Evolutionary conservation across 2,888 invertebrate species (phyloP).

Genomic region (Dicyrtomina minuta): DNA sequence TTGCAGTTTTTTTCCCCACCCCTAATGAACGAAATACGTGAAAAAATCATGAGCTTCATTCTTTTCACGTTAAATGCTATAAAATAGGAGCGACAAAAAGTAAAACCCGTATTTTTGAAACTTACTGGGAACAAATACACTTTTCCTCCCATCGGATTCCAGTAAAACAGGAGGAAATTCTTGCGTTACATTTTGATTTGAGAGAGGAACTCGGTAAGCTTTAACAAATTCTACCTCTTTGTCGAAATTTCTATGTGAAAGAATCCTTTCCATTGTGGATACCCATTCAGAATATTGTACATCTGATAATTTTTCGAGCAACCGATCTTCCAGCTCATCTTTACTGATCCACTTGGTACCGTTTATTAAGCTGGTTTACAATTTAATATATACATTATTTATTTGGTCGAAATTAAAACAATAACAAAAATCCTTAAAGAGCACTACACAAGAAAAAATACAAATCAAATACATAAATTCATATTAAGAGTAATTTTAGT

Average conservation of each 20-base stretch:
- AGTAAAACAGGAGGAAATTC: conserved; percentile 64
- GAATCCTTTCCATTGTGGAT: conserved; percentile 70
- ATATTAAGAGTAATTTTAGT: not conserved
- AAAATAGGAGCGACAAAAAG: no score
- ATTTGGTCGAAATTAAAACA: no score
- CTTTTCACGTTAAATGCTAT: no score
- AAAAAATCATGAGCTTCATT: no score
- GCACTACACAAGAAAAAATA: not conserved
- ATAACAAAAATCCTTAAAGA: not conserved
- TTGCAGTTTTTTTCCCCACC: conserved; percentile 65
- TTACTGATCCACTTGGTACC: conserved; percentile 67
- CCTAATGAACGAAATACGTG: conserved; percentile 34
- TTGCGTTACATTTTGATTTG: conserved; percentile 63
- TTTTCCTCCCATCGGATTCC: conserved; percentile 71
- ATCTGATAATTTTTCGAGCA: conserved; percentile 66
- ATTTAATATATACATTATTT: not conserved
- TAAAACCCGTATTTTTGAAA: no score
- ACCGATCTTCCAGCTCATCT: conserved; percentile 64
- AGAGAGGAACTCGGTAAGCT: conserved; percentile 66
- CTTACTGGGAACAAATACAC: conserved; percentile 68
- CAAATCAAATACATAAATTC: not conserved
- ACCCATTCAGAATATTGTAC: conserved; percentile 70
- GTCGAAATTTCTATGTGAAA: conserved; percentile 70
- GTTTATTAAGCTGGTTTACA: conserved; percentile 47
- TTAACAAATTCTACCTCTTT: conserved; percentile 72